phyloP scores from a whole-genome alignment of 1,140 invertebrate species.

The Diorhabda carinulata region DNA sequence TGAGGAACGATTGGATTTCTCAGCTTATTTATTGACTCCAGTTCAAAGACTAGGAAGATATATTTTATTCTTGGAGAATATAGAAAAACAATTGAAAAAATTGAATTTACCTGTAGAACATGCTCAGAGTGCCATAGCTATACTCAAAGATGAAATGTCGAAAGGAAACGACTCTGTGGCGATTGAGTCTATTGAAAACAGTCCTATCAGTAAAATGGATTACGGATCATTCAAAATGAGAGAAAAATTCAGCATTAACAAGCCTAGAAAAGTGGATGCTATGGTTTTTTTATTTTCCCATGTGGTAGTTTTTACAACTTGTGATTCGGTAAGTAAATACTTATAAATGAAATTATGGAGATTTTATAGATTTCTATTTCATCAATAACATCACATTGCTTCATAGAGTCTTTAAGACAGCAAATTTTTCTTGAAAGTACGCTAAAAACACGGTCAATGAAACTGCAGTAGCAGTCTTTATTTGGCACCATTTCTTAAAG shows the following conservation, averaged over 20 bases:
- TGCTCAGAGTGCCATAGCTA: constrained; percentile 29
- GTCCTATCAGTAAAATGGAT: constrained; percentile 29
- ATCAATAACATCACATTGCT: too few relatives aligned
- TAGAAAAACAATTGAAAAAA: constrained; percentile 34
- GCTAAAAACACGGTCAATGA: too few relatives aligned
- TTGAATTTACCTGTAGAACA: constrained; percentile 18
- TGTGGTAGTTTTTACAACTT: constrained; percentile 31
- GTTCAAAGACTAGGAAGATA: constrained; percentile 41
- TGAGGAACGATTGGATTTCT: constrained; percentile 34
- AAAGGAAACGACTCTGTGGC: constrained; percentile 40
- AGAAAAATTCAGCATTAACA: constrained; percentile 34
- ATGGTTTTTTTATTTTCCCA: constrained; percentile 41
- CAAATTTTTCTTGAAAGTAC: too few relatives aligned
- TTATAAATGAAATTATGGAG: neutral
- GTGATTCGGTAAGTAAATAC: constrained; percentile 23
- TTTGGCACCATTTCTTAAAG: too few relatives aligned
- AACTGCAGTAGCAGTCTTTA: too few relatives aligned
- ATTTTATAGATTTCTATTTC: too few relatives aligned
- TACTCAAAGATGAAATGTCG: constrained; percentile 33
- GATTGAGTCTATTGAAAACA: constrained; percentile 35
- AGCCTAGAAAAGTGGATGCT: constrained; percentile 33
- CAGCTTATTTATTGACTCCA: constrained; percentile 39
- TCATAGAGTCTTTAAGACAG: too few relatives aligned
- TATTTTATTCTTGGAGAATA: constrained; percentile 36
- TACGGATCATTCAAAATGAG: constrained; percentile 38